Base-by-base conservation (phyloP, 2,888 invertebrate genomes). In the Parnassius mnemosyne region DNA sequence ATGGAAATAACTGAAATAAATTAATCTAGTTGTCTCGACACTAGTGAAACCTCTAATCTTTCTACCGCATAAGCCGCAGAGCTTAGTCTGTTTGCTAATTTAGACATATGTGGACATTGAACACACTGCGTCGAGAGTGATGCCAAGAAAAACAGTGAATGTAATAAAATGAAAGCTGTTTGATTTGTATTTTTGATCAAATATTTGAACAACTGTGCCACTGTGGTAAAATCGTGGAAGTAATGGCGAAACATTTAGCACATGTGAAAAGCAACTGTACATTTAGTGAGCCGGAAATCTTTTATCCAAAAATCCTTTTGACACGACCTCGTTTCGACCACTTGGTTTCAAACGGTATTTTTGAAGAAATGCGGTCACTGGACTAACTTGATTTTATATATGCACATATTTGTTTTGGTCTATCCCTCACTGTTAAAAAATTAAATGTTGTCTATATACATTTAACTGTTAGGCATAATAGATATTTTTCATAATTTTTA, bases 151-250 rank as follows among this genome's bases (percentile, higher is more conserved):
- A 20, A 20, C 2, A 20, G 20, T 20, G 20, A 2, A 20, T 20
- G 2, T 20, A 20, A 20, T 20, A 34, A 34, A 7, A 3, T 34
- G 34, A 34, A 34, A 34, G 34, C 3, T 34, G 43, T 57, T 57
- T 5, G 16, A 34, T 50, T 57, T 41, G 50, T 57, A 12, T 41
- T 50, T 20, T 34, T n/a, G 11, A 9, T 56, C 12, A 44, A 43
- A 34, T 59, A 34, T 59, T 58, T 53, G 34, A 46, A 58, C 34
- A 46, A 47, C 47, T 42, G 53, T 60, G 9, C 41, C n/a, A 46
- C 43, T 46, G 12, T 41, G 46, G 16, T 13, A 11, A 1, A 50
- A 7, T 51, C 10, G 41, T 7, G 10, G 11, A 3, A 3, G 9
- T 47, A 53, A 42, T 53, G 53, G 16, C 5, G 42, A 9, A 41